These are phyloP conservation scores for Platyrinchus mystaceus DNA, from an alignment of 2,797 vertebrate species.

Conservation along the genomic window DNA sequence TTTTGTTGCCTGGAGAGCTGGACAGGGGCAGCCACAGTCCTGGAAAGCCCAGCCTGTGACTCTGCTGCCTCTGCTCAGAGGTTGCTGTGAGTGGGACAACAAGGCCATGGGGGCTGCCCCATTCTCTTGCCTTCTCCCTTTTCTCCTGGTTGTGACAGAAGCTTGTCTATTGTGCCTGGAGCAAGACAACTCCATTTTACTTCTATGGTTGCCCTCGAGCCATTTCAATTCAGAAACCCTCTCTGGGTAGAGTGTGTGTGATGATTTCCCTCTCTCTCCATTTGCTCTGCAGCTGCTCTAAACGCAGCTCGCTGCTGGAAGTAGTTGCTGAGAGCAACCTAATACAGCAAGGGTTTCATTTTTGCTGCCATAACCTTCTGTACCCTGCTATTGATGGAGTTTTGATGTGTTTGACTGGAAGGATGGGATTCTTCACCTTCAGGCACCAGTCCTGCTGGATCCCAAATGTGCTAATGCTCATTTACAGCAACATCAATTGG, in stretches of 20 bases:
- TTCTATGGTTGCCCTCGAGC: not conserved
- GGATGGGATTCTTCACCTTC: constrained; percentile 32
- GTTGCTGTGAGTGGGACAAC: not conserved
- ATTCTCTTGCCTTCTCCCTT: not conserved
- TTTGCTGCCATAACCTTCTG: constrained; percentile 32
- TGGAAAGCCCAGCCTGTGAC: not conserved
- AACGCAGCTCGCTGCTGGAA: not conserved
- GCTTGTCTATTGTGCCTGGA: not conserved
- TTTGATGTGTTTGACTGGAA: constrained; percentile 24
- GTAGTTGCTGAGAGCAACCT: constrained; percentile 21
- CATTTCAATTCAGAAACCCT: not conserved
- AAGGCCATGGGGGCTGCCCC: fast-evolving
- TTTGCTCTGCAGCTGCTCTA: constrained; percentile 12
- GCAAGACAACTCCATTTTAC: not conserved
- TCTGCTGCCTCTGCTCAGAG: not conserved
- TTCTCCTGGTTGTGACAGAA: not conserved
- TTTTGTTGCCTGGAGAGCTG: not conserved
- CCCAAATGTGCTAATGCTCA: constrained; percentile 33
- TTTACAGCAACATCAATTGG: constrained; percentile 37
- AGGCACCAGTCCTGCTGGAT: constrained; percentile 36
- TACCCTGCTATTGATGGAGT: constrained; percentile 26
- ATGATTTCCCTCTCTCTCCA: constrained; percentile 5
- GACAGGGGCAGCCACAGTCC: not conserved
- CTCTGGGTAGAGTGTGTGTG: not conserved
- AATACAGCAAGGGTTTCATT: not conserved